phyloP scores from a whole-genome alignment of 23 tunicate species.

The Phallusia fumigata region DNA sequence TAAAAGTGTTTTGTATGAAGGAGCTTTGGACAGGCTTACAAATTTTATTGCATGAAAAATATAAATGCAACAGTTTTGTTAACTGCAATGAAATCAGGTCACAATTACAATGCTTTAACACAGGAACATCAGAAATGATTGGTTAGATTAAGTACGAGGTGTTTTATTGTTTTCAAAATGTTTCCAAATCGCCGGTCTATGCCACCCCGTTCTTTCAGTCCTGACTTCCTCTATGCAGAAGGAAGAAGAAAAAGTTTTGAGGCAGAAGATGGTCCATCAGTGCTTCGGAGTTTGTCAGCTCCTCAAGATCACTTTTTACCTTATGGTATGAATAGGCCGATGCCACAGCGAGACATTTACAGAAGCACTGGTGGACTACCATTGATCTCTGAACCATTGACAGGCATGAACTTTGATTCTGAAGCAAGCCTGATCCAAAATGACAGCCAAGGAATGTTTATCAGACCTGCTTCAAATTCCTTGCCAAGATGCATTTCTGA shows the following conservation, averaged over 20 bases:
- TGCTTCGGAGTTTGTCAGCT: conserved; percentile 24
- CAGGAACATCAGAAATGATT: too few relatives aligned
- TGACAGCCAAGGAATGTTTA: conserved; percentile 11
- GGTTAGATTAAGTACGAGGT: too few relatives aligned
- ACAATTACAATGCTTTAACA: too few relatives aligned
- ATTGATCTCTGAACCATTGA: neutral
- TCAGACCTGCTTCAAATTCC: conserved; percentile 14
- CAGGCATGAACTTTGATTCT: conserved; percentile 1
- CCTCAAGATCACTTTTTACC: conserved; percentile 11
- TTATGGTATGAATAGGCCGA: neutral
- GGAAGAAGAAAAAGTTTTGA: conserved; percentile 46
- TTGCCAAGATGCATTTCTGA: conserved; percentile 58
- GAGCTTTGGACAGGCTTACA: too few relatives aligned
- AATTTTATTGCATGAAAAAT: too few relatives aligned
- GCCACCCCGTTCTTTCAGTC: conserved; percentile 9
- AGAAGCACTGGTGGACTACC: neutral
- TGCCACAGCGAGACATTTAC: neutral
- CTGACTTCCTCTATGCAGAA: neutral
- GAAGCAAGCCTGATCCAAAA: conserved; percentile 1
- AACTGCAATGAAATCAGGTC: too few relatives aligned
- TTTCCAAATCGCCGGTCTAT: conserved; percentile 1
- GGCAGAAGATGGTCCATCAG: conserved; percentile 58
- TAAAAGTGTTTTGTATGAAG: too few relatives aligned
- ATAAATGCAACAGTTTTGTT: too few relatives aligned
- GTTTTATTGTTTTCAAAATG: neutral